Conservation (phyloP, 2,797 vertebrate species). For the Vireo griseus region DNA sequence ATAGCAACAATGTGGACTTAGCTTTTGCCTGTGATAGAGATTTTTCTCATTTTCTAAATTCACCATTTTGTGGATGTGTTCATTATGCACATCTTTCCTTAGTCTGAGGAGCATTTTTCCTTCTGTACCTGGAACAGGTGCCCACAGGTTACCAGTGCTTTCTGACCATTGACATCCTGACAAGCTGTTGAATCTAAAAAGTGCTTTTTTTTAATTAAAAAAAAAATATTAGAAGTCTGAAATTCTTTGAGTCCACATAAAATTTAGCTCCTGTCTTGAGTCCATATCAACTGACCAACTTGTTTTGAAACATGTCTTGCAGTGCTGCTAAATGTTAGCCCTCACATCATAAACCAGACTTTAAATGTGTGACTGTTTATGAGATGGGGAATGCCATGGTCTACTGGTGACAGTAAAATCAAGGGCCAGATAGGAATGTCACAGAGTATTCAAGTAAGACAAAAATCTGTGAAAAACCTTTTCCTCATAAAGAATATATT, state of each 20-base stretch:
- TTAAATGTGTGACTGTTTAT: rapidly evolving
- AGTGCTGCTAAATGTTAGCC: not conserved
- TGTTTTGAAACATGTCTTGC: not conserved
- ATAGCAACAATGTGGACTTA: not conserved
- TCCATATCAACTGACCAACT: not conserved
- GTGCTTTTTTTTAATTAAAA: no score
- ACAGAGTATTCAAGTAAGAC: not conserved
- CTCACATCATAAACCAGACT: not conserved
- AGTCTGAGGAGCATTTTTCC: not conserved
- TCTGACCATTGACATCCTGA: not conserved
- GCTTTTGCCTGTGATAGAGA: not conserved
- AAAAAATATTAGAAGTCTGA: not conserved
- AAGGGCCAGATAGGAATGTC: not conserved
- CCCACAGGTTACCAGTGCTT: not conserved
- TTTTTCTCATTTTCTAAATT: not conserved
- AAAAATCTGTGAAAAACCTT: not conserved
- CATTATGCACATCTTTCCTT: not conserved
- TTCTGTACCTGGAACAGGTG: not conserved
- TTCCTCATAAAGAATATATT: not conserved
- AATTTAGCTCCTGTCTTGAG: not conserved
- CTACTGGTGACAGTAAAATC: not conserved
- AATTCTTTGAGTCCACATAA: not conserved
- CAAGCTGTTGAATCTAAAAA: not conserved
- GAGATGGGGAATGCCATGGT: not conserved
- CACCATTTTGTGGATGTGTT: not conserved